phyloP scores from a whole-genome alignment of 2,888 invertebrate genomes.

The Pemphredon lugubris region DNA sequence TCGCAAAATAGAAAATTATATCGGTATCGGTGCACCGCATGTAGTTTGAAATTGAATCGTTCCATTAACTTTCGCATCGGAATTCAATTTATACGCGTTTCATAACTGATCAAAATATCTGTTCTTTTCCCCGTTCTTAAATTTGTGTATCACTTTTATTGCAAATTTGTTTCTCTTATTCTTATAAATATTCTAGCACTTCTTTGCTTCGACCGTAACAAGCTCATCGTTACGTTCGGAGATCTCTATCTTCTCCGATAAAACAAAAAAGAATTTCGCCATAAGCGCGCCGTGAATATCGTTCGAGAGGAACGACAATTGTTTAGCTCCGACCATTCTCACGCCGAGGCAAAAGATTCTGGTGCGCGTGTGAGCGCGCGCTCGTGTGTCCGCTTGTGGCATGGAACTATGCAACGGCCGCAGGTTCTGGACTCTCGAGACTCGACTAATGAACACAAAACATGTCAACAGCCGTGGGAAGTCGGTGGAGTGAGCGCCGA shows the following conservation, averaged over 20 bases:
- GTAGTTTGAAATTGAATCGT: no score
- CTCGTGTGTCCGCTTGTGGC: conserved; percentile 16
- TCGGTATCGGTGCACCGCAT: no score
- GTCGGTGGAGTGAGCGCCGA: conserved; percentile 61
- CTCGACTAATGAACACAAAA: conserved; percentile 80
- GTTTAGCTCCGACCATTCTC: conserved; percentile 62
- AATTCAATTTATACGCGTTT: background rate
- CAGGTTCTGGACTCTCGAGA: conserved; percentile 62
- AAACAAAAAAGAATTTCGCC: no score
- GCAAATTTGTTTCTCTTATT: no score
- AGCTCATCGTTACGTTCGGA: no score
- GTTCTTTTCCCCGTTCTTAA: no score
- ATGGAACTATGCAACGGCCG: conserved; percentile 54
- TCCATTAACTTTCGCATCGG: background rate
- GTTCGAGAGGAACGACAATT: conserved; percentile 33
- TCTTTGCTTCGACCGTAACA: background rate
- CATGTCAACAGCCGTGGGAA: conserved; percentile 80
- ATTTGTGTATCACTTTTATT: no score
- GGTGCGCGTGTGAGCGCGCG: conserved; percentile 17
- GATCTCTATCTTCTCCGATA: no score
- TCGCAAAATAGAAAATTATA: no score
- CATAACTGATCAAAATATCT: no score
- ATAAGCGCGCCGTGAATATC: no score
- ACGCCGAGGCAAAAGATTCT: conserved; percentile 69
- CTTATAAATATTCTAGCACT: no score